A percentile compares a stretch with the other conserved stretches of the same genome.
Evolutionary conservation across 92 coral and sea anemone genomes (phyloP).

Genomic region (Epizoanthus illoricatus): DNA sequence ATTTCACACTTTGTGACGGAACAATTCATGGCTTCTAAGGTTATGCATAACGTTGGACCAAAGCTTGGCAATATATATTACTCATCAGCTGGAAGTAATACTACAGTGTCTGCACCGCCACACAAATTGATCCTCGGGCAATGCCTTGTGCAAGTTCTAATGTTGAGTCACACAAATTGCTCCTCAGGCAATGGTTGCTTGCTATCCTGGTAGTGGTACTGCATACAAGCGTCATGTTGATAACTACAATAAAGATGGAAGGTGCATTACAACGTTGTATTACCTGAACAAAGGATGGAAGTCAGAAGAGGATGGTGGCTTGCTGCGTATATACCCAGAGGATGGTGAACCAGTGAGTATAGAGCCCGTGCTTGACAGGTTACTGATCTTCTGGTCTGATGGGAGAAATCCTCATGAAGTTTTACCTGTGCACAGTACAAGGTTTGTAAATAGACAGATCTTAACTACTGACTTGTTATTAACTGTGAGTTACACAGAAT

Average conservation of each 20-base stretch:
- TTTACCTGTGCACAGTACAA: conserved; percentile 70
- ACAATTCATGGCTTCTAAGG: no score
- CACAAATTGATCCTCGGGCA: conserved; percentile 56
- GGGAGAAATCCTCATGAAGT: conserved; percentile 96
- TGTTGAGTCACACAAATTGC: background rate
- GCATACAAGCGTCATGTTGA: conserved; percentile 89
- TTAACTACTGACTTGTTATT: background rate
- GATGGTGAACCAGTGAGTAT: conserved; percentile 69
- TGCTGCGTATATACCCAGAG: conserved; percentile 81
- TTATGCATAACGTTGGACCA: no score
- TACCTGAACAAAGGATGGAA: conserved; percentile 90
- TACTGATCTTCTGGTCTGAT: conserved; percentile 97
- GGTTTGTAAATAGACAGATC: conserved; percentile 47
- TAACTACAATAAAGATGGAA: conserved; percentile 93
- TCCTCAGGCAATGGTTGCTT: conserved; percentile 94
- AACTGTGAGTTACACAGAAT: no score
- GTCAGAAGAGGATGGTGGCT: conserved; percentile 75
- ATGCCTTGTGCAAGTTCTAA: conserved; percentile 63
- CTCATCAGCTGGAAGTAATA: no score
- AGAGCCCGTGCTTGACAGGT: conserved; percentile 88
- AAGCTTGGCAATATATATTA: no score
- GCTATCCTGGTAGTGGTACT: conserved; percentile 89
- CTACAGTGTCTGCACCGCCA: no score
- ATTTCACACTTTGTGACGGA: no score
- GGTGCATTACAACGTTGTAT: conserved; percentile 90